These are phyloP conservation scores for Epistrophella euchroma DNA, from an alignment of 2,888 invertebrate species.

Conservation along the genomic window DNA sequence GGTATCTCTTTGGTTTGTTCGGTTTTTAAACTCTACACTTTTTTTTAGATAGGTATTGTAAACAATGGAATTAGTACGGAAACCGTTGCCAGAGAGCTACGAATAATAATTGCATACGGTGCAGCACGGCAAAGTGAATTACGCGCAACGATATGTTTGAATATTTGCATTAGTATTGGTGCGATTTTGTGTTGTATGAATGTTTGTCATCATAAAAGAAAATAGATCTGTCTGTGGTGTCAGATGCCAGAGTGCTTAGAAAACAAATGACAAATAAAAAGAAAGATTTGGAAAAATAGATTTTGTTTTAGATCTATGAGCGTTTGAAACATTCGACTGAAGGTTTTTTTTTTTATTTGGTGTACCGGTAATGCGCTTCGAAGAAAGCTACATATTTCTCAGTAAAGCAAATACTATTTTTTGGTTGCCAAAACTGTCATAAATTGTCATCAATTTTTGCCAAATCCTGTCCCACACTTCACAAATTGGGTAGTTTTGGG, in stretches of 20 bases:
- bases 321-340: no score
- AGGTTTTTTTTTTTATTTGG: no score
- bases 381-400: no score
- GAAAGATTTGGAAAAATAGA: no score
- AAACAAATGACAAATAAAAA: background rate
- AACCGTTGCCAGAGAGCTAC: constrained; percentile 39
- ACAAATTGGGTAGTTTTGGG: no score
- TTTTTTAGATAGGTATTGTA: constrained; percentile 61
- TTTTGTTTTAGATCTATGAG: no score
- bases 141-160: constrained; percentile 47
- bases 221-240: constrained; percentile 14
- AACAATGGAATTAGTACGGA: constrained; percentile 63
- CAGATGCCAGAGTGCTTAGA: constrained; percentile 1
- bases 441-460: no score
- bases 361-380: no score
- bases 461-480: no score
- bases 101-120: constrained; percentile 46
- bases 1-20: constrained; percentile 37
- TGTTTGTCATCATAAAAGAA: constrained; percentile 21
- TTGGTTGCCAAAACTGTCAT: no score
- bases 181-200: background rate
- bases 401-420: no score
- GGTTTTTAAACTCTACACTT: constrained; percentile 46
- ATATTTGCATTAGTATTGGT: background rate
- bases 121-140: constrained; percentile 58